Base-by-base conservation (phyloP, 2,113 vertebrate species). In the Campylomormyrus numenius region DNA sequence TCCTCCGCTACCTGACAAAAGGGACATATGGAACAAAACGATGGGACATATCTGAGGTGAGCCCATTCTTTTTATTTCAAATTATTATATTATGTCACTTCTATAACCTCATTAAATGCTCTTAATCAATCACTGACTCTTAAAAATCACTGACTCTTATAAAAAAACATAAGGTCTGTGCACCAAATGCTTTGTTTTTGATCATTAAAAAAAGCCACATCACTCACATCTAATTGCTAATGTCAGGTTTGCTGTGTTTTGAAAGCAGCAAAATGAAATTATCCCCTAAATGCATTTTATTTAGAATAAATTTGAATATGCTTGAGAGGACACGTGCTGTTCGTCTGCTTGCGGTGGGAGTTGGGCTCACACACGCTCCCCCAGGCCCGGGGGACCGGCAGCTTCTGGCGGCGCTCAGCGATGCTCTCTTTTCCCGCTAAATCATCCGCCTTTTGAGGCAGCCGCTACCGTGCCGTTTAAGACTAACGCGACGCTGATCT, bases 221-320 rank as follows among this genome's bases (percentile, higher is more conserved):
- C 83, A 85, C 39, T 85, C 83, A 48, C 42, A 85, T n/a, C 83
- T 85, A 85, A 85, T 85, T 85, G 39, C 42, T 85, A 48, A 85
- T 85, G 83, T 85, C 83, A 85, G 83, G 19, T 48, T 45, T 87
- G 85, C 49, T 87, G 42, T 35, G 85, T 53, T 27, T 52, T 87
- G 49, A 31, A 50, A 87, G 9, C 49, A 53, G 24, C 46, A 87
- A 52, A 56, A 87, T 53, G 48, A 87, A 31, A 87, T 52, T 52
- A 53, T 52, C 49, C 49, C 49, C 85, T 48, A 87, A 52, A 87
- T 52, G 49, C n/a, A 24, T n/a, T 87, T 50, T n/a, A 48, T 52
- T 52, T 53, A 87, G 85, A 87, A 87, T 87, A 48, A 87, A 87
- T 52, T 17, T 87, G 85, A 87, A 87, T 85, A 85, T 87, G 24